Base-by-base conservation (phyloP, 2,113 vertebrate genomes). In the Chaetorhynchus papuensis region DNA sequence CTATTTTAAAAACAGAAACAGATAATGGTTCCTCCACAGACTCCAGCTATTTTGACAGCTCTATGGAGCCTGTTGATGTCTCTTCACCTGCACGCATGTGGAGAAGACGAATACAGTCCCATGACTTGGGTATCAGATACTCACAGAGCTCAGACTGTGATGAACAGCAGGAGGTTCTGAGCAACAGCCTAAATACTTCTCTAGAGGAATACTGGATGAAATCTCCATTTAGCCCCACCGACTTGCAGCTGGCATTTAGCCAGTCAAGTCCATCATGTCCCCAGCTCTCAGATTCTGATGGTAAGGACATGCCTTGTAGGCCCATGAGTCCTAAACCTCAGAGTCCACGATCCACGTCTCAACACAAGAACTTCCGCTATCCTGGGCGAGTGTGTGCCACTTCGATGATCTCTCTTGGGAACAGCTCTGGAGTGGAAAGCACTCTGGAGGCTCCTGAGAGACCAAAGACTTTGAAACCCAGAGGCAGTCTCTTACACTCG, bases 281-380 rank as follows among this genome's bases (percentile, higher is more conserved):
- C 28, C 96, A 97, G 56, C 80, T 97, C 30, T 87, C 96, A 30
- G 80, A 81, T 35, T 94, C 53, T 17, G 97, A 98, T 17, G 70
- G 94, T 37, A 91, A 94, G 52, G 97, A 97, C 35, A 94, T 96
- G 94, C 99, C 98, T 18, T 95, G 97, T 50, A 97, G 98, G 54
- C 99, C 99, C 37, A 97, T 98, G 98, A 99, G 98, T 92, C 99
- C 98, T 28, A 99, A 99, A 89, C 99, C 99, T 0, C 97, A 94
- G 75, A 98, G 98, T 60, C 98, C 98, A 18, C 97, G 97, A 53
- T 94, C 98, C 7, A 37, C 56, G 7, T 84, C 93, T 39, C 98
- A 98, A 10, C 94, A 91, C 10, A 97, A 69, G 60, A 90, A 88
- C 41, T 98, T 98, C 69, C 93, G 63, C 35, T 98, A 98, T 64